Conservation (phyloP, 2,888 invertebrate genomes). For the Callyntrura guangdongensis region DNA sequence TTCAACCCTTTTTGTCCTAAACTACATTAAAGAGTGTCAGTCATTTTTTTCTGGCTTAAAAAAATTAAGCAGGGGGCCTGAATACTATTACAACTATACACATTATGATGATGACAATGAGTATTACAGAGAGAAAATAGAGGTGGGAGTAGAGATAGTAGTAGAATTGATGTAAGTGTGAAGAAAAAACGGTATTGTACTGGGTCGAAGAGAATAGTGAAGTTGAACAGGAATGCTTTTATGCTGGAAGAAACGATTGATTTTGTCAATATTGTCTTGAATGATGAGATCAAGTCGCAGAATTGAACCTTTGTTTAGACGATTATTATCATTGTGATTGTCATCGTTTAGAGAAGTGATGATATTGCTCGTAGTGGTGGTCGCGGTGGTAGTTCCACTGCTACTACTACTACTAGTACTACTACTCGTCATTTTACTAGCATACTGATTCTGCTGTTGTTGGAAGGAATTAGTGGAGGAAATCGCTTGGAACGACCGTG, state of each 20-base stretch:
- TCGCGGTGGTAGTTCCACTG: constrained; percentile 2
- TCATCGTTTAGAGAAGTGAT: constrained; percentile 41
- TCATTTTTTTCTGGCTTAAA: constrained; percentile 48
- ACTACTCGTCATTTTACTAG: constrained; percentile 71
- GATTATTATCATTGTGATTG: constrained; percentile 67
- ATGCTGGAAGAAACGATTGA: constrained; percentile 83
- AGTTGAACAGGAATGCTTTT: constrained; percentile 82
- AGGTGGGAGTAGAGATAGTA: constrained; percentile 33
- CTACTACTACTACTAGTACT: constrained; percentile 59
- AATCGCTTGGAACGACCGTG: constrained; percentile 57
- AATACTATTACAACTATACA: constrained; percentile 17
- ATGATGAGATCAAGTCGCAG: constrained; percentile 84
- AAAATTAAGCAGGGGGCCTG: constrained; percentile 18
- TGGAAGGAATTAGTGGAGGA: constrained; percentile 72
- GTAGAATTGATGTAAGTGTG: constrained; percentile 45
- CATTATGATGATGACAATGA: constrained; percentile 32
- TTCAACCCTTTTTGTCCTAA: constrained; percentile 55
- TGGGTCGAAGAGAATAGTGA: constrained; percentile 80
- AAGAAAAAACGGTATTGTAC: constrained; percentile 71
- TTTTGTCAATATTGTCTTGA: constrained; percentile 84
- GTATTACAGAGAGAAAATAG: constrained; percentile 19
- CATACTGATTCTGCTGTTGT: constrained; percentile 76
- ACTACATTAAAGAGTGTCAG: constrained; percentile 54
- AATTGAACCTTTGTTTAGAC: constrained; percentile 81
- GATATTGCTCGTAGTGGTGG: background rate